Evolutionary conservation across 2,797 vertebrate species (phyloP), one percentile per base, ranked within the genome.

Genomic region (Leptodactylus fallax): DNA sequence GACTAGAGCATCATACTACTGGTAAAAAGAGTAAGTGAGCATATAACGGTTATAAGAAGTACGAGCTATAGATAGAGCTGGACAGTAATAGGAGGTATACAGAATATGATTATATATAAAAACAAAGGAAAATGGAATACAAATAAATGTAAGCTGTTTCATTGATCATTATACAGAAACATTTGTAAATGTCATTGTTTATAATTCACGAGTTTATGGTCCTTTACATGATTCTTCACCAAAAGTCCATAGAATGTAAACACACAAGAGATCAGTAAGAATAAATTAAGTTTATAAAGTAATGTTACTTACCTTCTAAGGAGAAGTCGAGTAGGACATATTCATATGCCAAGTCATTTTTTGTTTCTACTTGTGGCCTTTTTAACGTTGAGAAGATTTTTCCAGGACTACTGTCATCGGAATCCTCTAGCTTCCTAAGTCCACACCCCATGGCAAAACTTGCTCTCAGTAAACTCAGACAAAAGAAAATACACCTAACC

Each of bases 361-460:
- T 98, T 93, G 96, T 98, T 94, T 99, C 98, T 92, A 99, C 98
- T 93, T 99, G 97, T 0, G 97, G 96, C 94, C 98, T 97, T 94
- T 97, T 98, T 92, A 99, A 87, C 0, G 98, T 99, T 92, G 98
- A 99, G 93, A 99, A 99, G 90, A 99, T 99, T 91, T 99, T 99
- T 92, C 98, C 98, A 88, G 98, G 98, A 89, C 97, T 99, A 94
- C 96, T 97, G 93, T 99, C 97, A 95, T 98, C 98, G 86, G 97
- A 97, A 91, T 98, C 97, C 92, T 98, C 97, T 92, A 99, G 96
- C 91, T 99, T 99, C 91, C 98, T 92, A 88, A 99, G 94, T 93
- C 98, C 98, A 93, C 98, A 99, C 95, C 98, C 98, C 98, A 99
- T 99, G 92, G 93, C 94, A 92, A 91, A 88, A 90, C 90, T 93